Evolutionary conservation across 2,888 invertebrate genomes (phyloP).

Genomic region (Mythimna lalbum): DNA sequence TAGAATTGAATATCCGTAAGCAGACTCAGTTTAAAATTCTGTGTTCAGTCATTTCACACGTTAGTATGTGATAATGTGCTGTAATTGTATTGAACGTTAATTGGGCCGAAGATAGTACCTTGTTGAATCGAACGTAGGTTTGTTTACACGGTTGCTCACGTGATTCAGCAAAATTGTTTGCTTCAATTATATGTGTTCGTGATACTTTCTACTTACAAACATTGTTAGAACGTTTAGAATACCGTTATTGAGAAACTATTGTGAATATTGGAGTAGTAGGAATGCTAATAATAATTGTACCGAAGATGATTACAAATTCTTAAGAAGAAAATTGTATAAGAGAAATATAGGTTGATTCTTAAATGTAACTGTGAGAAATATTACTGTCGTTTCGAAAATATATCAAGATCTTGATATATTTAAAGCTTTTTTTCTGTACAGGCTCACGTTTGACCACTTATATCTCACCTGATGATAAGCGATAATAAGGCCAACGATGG

Average conservation of each 20-base stretch:
- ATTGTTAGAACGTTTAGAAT: slow-evolving; percentile 51
- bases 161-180: slow-evolving; percentile 59
- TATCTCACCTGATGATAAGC: no score
- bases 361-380: not conserved
- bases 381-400: not conserved
- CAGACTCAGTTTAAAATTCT: slow-evolving; percentile 17
- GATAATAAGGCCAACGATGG: no score
- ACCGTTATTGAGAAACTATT: slow-evolving; percentile 55
- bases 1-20: slow-evolving; percentile 19
- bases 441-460: no score
- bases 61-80: slow-evolving; percentile 70
- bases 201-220: slow-evolving; percentile 62
- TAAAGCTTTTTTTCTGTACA: no score
- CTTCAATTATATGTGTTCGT: slow-evolving; percentile 59
- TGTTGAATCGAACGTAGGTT: slow-evolving; percentile 29
- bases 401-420: no score
- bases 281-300: slow-evolving; percentile 43
- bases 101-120: slow-evolving; percentile 58
- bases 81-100: slow-evolving; percentile 61
- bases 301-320: slow-evolving; percentile 9
- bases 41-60: slow-evolving; percentile 41
- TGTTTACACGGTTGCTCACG: slow-evolving; percentile 55
- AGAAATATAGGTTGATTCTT: not conserved
- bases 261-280: slow-evolving; percentile 47
- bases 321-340: not conserved